These are phyloP conservation scores for Myzus persicae DNA, from an alignment of 1,140 invertebrate species.

Conservation along the genomic window DNA sequence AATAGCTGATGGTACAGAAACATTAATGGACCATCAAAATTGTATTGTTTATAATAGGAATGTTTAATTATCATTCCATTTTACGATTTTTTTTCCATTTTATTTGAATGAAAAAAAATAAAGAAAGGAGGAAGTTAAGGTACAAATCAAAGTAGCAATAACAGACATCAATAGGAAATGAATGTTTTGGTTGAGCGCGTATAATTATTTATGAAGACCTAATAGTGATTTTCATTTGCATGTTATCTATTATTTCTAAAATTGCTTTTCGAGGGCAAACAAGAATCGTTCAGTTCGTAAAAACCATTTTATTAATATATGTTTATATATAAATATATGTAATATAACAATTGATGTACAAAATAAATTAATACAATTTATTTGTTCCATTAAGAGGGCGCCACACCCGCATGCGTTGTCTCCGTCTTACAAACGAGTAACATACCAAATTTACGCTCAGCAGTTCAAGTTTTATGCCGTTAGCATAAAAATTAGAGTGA, in stretches of 20 bases:
- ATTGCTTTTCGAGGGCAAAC: constrained; percentile 26
- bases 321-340: neutral
- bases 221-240: constrained; percentile 43
- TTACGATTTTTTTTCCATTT: neutral
- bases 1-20: neutral
- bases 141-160: constrained; percentile 11
- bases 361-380: constrained; percentile 19
- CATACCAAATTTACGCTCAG: too few species aligned
- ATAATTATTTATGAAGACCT: constrained; percentile 45
- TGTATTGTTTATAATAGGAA: neutral
- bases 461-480: too few species aligned
- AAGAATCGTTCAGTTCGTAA: constrained; percentile 14
- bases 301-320: neutral
- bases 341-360: neutral
- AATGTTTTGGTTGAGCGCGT: constrained; percentile 48
- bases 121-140: constrained; percentile 5
- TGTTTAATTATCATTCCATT: neutral
- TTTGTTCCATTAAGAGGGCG: neutral
- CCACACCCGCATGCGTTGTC: too few species aligned
- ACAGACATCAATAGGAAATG: constrained; percentile 42
- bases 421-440: too few species aligned
- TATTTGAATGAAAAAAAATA: neutral
- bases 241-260: constrained; percentile 26
- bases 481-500: too few species aligned
- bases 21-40: neutral